phyloP scores from a whole-genome alignment of 2,888 invertebrate genomes.

The Malthinus seriepunctatus region DNA sequence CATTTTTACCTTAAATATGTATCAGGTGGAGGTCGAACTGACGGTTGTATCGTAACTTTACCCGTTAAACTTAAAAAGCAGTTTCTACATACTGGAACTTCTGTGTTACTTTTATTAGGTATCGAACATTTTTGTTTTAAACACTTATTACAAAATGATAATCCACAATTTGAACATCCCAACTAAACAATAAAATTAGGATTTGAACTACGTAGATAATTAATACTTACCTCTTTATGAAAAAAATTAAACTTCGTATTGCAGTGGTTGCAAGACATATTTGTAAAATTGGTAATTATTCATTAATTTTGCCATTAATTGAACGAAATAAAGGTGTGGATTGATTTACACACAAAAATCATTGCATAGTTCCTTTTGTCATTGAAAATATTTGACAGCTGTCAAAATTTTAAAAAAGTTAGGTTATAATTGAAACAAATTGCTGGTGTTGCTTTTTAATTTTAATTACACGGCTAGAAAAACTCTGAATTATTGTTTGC shows the following conservation, averaged over 20 bases:
- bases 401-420: not conserved
- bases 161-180: conserved; percentile 83
- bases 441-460: too few relatives aligned
- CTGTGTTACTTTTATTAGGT: conserved; percentile 62
- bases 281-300: conserved; percentile 16
- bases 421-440: not conserved
- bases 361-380: not conserved
- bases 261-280: conserved; percentile 77
- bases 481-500: too few relatives aligned
- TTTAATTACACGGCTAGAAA: too few relatives aligned
- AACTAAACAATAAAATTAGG: conserved; percentile 59
- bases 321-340: conserved; percentile 20
- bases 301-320: conserved; percentile 9
- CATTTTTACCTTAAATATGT: conserved; percentile 59
- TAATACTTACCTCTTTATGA: conserved; percentile 66
- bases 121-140: conserved; percentile 71
- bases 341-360: conserved; percentile 20
- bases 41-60: conserved; percentile 34
- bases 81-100: conserved; percentile 68
- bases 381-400: not conserved
- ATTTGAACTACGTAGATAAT: not conserved
- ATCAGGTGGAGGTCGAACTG: conserved; percentile 56
- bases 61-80: conserved; percentile 55
- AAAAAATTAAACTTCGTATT: conserved; percentile 71
- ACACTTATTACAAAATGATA: conserved; percentile 83